Percentiles rank a stretch among this genome's conserved stretches.
phyloP scores from a whole-genome alignment of 2,797 vertebrate species.

The Phataginus tricuspis region DNA sequence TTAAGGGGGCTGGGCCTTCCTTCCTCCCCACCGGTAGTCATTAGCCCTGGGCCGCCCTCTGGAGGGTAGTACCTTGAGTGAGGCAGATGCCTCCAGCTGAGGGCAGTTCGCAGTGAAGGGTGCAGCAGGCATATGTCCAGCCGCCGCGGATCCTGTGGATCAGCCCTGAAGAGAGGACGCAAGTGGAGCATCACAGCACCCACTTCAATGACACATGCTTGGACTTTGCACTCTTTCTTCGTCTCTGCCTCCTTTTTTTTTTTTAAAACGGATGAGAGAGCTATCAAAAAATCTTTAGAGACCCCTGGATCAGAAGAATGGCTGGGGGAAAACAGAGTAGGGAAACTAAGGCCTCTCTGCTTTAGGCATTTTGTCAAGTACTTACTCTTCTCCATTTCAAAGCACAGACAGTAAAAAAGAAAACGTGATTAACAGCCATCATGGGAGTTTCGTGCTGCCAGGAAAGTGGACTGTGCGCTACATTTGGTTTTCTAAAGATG shows the following conservation, averaged over 20 bases:
- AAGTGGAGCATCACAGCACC: neutral
- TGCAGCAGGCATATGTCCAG: neutral
- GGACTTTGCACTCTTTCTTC: neutral
- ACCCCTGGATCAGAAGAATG: neutral
- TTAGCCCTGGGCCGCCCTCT: neutral
- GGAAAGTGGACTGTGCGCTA: neutral
- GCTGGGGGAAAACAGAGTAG: neutral
- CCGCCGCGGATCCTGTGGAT: neutral
- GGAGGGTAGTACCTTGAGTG: neutral
- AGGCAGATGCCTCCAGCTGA: neutral
- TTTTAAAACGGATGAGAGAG: neutral
- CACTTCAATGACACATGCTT: neutral
- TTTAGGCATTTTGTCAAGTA: neutral
- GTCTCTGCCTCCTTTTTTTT: neutral
- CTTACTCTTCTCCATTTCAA: constrained; percentile 6
- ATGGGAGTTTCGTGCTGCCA: neutral
- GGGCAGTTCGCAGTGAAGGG: neutral
- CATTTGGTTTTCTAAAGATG: constrained; percentile 43
- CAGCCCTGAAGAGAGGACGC: neutral
- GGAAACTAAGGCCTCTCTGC: neutral
- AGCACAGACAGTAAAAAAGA: constrained; percentile 11
- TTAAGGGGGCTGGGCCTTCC: neutral
- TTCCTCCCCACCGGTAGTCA: neutral
- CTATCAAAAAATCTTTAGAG: neutral
- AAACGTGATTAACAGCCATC: constrained; percentile 5